phyloP scores from a whole-genome alignment of 2,797 vertebrate species.

The Moxostoma hubbsi region DNA sequence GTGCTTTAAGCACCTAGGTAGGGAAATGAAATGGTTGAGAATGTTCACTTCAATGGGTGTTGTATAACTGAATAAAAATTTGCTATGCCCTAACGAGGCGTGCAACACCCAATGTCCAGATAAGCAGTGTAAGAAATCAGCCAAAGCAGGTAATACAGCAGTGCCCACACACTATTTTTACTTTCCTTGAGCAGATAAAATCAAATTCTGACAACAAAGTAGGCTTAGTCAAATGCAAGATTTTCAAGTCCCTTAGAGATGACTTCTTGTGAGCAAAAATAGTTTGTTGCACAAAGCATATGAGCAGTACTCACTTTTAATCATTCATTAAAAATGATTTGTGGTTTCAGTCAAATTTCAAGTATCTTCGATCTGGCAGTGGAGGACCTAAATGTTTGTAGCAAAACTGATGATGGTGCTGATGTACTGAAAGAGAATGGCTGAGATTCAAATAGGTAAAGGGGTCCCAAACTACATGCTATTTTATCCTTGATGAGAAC shows the following conservation, averaged over 20 bases:
- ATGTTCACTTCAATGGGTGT: conserved; percentile 17
- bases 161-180: not conserved
- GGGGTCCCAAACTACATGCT: conserved; percentile 22
- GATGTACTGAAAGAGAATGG: conserved; percentile 51
- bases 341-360: conserved; percentile 44
- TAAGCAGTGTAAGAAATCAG: conserved; percentile 25
- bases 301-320: too few species aligned
- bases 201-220: conserved; percentile 12
- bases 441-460: conserved; percentile 18
- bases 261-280: conserved; percentile 34
- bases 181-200: not conserved
- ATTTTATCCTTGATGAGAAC: conserved; percentile 12
- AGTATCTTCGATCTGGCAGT: conserved; percentile 41
- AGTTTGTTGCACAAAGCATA: conserved; percentile 37
- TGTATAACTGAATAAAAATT: conserved; percentile 37
- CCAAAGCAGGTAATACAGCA: not conserved
- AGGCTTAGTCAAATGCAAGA: conserved; percentile 4
- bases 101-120: conserved; percentile 8
- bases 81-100: conserved; percentile 20
- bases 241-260: conserved; percentile 21
- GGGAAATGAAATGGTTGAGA: conserved; percentile 40
- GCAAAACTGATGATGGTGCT: conserved; percentile 46
- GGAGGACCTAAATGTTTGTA: conserved; percentile 34
- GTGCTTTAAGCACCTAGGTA: conserved; percentile 37
- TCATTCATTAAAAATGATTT: conserved; percentile 71